Evolutionary conservation across 2,888 invertebrate species (phyloP).

Genomic region (Sisyra nigra): DNA sequence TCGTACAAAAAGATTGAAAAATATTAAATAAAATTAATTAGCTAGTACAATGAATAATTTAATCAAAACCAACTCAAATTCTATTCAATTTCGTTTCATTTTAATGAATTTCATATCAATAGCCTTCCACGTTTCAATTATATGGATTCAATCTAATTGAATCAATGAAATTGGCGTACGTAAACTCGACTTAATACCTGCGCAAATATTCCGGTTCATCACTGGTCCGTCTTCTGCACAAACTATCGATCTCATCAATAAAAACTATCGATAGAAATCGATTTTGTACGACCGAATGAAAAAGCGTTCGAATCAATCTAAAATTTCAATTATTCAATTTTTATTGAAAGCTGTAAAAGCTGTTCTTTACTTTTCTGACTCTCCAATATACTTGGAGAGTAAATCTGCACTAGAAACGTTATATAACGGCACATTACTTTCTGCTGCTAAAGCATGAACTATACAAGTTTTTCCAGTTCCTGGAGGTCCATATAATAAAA

Average conservation of each 20-base stretch:
- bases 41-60: no score
- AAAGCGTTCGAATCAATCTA: slow-evolving; percentile 20
- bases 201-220: slow-evolving; percentile 33
- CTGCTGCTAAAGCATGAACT: slow-evolving; percentile 27
- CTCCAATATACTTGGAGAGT: slow-evolving; percentile 35
- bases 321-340: not conserved
- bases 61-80: no score
- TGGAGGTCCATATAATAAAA: slow-evolving; percentile 35
- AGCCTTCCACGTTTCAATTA: no score
- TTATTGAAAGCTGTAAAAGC: not conserved
- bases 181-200: no score
- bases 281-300: slow-evolving; percentile 18
- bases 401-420: slow-evolving; percentile 34
- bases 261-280: slow-evolving; percentile 31
- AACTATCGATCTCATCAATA: slow-evolving; percentile 41
- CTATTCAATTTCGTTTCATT: no score
- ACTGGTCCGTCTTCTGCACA: slow-evolving; percentile 31
- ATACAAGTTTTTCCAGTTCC: slow-evolving; percentile 32
- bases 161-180: no score
- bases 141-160: no score
- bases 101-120: no score
- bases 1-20: no score
- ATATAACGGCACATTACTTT: slow-evolving; percentile 32
- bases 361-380: slow-evolving; percentile 34
- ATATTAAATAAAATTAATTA: no score